Percentiles rank a stretch among this genome's conserved stretches.
Conservation (phyloP, 2,888 invertebrate species). For the Bellardia pandia region DNA sequence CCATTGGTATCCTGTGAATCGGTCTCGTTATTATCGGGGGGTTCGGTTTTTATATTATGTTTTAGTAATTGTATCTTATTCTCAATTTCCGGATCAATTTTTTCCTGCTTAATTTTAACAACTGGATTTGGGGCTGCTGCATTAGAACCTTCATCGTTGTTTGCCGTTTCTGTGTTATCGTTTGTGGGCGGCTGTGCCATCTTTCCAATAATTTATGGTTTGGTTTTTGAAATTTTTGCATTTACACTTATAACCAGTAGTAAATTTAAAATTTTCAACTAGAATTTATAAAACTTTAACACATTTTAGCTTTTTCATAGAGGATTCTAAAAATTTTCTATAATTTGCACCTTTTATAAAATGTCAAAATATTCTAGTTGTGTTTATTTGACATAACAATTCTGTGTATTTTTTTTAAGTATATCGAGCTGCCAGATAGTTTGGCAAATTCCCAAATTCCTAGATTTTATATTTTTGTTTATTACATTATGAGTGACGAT, state of each 20-base stretch:
- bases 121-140: constrained; percentile 1
- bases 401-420: neutral
- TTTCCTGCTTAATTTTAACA: constrained; percentile 81
- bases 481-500: no score
- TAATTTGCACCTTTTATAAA: constrained; percentile 47
- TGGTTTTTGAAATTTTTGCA: neutral
- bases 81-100: constrained; percentile 81
- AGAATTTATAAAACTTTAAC: constrained; percentile 20
- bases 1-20: constrained; percentile 10
- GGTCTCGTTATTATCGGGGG: constrained; percentile 23
- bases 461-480: no score
- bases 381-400: constrained; percentile 54
- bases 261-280: neutral
- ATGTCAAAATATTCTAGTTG: constrained; percentile 48
- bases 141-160: neutral
- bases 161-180: constrained; percentile 2
- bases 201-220: neutral
- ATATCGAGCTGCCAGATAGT: no score
- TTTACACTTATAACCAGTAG: neutral
- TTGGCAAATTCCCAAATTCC: no score
- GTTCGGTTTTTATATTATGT: constrained; percentile 58
- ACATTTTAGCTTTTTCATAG: constrained; percentile 30
- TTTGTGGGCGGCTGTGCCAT: constrained; percentile 42
- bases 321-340: constrained; percentile 41
- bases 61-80: constrained; percentile 76